phyloP scores from a whole-genome alignment of 2,797 vertebrate species.

The Epinephelus malabaricus region DNA sequence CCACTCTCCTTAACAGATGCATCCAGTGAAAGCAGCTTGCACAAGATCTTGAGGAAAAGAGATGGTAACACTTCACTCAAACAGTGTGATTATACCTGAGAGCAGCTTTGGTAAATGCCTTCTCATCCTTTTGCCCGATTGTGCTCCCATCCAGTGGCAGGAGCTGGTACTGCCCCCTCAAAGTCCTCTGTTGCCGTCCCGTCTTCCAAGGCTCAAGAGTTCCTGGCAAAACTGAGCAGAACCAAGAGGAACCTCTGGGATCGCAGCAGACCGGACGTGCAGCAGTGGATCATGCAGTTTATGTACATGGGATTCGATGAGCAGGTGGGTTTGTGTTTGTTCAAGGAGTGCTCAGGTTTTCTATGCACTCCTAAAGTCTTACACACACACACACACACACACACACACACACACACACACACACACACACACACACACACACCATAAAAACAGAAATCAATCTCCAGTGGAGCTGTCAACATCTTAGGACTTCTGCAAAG shows the following conservation, averaged over 20 bases:
- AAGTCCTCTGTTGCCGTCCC: constrained; percentile 82
- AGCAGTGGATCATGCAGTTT: constrained; percentile 97
- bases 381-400: neutral
- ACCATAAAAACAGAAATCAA: neutral
- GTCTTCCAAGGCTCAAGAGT: constrained; percentile 89
- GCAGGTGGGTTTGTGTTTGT: constrained; percentile 81
- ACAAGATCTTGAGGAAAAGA: constrained; percentile 78
- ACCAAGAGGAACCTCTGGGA: constrained; percentile 93
- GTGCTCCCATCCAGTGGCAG: constrained; percentile 59
- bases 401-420: neutral
- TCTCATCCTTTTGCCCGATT: constrained; percentile 9
- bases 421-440: neutral
- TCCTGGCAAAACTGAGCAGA: constrained; percentile 88
- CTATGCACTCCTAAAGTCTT: neutral
- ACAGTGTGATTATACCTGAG: no score
- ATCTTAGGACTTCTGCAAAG: neutral
- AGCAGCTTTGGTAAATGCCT: neutral
- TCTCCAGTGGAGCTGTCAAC: neutral
- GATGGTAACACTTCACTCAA: constrained; percentile 60
- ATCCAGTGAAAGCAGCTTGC: constrained; percentile 71
- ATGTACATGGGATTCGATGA: constrained; percentile 94
- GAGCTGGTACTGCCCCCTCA: constrained; percentile 51
- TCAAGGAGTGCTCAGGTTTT: neutral
- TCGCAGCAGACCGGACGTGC: constrained; percentile 89
- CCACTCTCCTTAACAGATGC: constrained; percentile 70